Evolutionary conservation across 2,888 invertebrate genomes (phyloP), one percentile per base, ranked within the genome.

Genomic region (Drosophila austrosaltans): DNA sequence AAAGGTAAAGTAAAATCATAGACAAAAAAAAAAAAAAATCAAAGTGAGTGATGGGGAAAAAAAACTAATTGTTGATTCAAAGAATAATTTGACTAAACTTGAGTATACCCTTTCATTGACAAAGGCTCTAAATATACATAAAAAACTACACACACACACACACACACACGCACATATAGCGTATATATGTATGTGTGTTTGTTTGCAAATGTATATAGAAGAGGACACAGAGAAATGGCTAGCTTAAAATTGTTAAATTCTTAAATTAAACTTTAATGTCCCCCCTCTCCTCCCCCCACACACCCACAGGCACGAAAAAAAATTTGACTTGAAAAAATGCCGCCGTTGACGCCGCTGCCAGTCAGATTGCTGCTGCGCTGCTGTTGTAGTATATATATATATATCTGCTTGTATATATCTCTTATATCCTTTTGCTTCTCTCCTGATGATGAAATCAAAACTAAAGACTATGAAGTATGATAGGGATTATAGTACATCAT

Each of bases 261-360:
- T 48, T 60, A 73, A 76, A 69, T 70, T 57, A 57, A 39, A 36
- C 44, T 53, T 57, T 42, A 59, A 59, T 57, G 57, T 57, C 57
- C 77, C 66, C 66, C 16, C 16, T 16, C 16, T 16, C 16, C 16
- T 1, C 16, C 16, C 16, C 16, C 16, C 16, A 0, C 16, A 16
- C 16, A 77, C 16, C 16, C 16, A 16, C 16, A 77, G 76, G 77
- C 76, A 76, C 76, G 16, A 70, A 61, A 69, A 61, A 53, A 62
- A 60, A 60, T 69, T 66, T 75, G 74, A 75, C 74, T 48, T 75
- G 74, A 73, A 66, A 42, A 36, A 63, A 65, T 60, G 63, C 78
- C 78, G 75, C 63, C 59, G 63, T 44, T 61, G 10, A 6, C 8
- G 48, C 48, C 22, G 48, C 20, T 48, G 28, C 30, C 22, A 32